These are phyloP conservation scores for Pavo muticus DNA, from an alignment of 2,113 vertebrate species.

Conservation along the genomic window DNA sequence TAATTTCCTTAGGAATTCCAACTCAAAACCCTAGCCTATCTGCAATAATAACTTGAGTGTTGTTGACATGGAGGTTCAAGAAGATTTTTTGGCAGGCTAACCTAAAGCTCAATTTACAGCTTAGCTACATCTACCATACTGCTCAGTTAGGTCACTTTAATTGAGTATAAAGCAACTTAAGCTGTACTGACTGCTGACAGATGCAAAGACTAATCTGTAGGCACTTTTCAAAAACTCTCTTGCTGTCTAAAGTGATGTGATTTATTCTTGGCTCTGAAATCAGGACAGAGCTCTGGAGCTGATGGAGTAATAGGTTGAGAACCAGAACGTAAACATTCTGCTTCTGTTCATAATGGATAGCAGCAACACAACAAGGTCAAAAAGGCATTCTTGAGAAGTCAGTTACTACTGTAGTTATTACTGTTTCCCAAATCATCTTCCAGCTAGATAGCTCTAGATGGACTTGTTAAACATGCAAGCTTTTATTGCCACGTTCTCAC, in stretches of 20 bases:
- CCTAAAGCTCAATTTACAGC: background rate
- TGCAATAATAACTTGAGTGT: background rate
- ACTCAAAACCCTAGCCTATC: background rate
- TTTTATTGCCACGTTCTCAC: background rate
- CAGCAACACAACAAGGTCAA: background rate
- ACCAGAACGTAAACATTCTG: background rate
- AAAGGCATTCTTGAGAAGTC: background rate
- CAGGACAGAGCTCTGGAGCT: background rate
- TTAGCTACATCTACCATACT: fast-evolving
- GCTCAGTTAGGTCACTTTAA: background rate
- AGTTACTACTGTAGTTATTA: background rate
- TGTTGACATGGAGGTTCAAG: background rate
- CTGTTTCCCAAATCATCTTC: background rate
- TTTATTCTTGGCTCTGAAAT: background rate
- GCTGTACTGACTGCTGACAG: conserved; percentile 16
- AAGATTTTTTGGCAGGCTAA: conserved; percentile 12
- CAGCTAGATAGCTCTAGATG: background rate
- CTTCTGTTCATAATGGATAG: background rate
- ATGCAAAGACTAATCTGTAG: background rate
- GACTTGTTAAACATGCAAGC: background rate
- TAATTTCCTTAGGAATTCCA: background rate
- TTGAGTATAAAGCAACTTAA: background rate
- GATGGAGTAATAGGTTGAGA: background rate
- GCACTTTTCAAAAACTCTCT: background rate
- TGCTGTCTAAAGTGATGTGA: background rate